Evolutionary conservation across 2,888 invertebrate species (phyloP).

Genomic region (Doris montereyensis): DNA sequence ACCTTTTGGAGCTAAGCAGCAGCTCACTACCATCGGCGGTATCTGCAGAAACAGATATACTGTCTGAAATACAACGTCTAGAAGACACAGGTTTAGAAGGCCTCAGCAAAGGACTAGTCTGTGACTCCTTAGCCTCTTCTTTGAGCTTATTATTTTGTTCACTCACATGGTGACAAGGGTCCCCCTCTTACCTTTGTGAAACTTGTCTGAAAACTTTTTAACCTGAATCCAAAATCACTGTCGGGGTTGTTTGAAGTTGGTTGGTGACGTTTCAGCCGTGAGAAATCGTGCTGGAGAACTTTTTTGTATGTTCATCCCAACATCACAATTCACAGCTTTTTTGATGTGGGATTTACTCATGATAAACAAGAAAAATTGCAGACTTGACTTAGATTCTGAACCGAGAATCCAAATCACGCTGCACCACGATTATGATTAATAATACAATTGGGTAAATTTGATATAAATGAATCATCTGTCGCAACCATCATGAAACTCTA

Average conservation of each 20-base stretch:
- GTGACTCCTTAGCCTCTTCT: conserved; percentile 25
- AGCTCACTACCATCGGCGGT: conserved; percentile 31
- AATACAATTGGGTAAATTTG: too few species aligned
- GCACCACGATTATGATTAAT: too few species aligned
- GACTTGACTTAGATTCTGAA: too few species aligned
- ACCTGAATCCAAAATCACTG: conserved; percentile 8
- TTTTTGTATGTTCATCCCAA: background rate
- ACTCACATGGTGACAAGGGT: conserved; percentile 1
- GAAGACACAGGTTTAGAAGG: conserved; percentile 5
- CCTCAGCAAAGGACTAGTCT: conserved; percentile 21
- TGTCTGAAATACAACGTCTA: conserved; percentile 36
- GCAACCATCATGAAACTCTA: too few species aligned
- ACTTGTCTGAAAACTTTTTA: conserved; percentile 31
- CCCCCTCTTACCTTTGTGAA: conserved; percentile 20
- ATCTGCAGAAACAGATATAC: conserved; percentile 36
- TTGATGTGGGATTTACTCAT: conserved; percentile 46
- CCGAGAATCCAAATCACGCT: too few species aligned
- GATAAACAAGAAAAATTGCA: conserved; percentile 31
- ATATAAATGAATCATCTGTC: too few species aligned
- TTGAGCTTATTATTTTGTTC: conserved; percentile 36
- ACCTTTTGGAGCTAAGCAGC: conserved; percentile 1
- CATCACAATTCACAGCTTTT: conserved; percentile 46
- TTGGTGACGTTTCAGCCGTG: conserved; percentile 30
- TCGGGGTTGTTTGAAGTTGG: conserved; percentile 9
- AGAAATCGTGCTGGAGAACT: background rate